These are phyloP conservation scores for Mobula hypostoma DNA, from an alignment of 2,113 vertebrate species.

Conservation along the genomic window DNA sequence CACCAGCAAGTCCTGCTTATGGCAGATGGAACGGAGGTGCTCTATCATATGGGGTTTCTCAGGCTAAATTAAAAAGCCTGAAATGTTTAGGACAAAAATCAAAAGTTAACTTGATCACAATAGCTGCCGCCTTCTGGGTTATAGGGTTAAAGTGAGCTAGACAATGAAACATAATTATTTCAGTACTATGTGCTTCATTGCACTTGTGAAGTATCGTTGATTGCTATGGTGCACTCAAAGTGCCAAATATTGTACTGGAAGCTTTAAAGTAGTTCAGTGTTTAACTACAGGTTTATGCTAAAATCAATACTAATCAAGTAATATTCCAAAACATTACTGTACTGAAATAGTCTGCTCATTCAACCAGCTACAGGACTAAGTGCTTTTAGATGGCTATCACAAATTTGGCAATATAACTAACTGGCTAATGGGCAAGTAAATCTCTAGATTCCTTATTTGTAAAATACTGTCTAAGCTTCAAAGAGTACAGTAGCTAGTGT, in stretches of 20 bases:
- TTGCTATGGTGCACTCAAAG: neutral
- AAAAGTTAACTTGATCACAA: neutral
- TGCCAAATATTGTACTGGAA: neutral
- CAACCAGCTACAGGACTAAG: neutral
- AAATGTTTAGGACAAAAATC: neutral
- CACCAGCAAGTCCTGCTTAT: too few species aligned
- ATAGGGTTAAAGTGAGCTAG: neutral
- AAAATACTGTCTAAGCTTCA: neutral
- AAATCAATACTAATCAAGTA: conserved; percentile 9
- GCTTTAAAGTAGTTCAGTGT: neutral
- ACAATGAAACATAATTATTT: neutral
- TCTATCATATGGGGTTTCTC: neutral
- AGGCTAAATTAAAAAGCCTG: neutral
- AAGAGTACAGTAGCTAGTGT: neutral
- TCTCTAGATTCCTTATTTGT: neutral
- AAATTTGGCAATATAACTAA: conserved; percentile 1
- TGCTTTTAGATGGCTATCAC: conserved; percentile 15
- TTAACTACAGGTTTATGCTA: conserved; percentile 23
- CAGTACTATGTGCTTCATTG: neutral
- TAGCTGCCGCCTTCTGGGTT: neutral
- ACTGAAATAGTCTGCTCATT: neutral
- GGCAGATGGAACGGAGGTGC: too few species aligned
- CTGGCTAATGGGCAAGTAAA: neutral
- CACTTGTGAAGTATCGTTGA: neutral
- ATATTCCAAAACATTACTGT: neutral